Base-by-base conservation (phyloP, 2,888 invertebrate genomes). In the Himalopsyche japonica region DNA sequence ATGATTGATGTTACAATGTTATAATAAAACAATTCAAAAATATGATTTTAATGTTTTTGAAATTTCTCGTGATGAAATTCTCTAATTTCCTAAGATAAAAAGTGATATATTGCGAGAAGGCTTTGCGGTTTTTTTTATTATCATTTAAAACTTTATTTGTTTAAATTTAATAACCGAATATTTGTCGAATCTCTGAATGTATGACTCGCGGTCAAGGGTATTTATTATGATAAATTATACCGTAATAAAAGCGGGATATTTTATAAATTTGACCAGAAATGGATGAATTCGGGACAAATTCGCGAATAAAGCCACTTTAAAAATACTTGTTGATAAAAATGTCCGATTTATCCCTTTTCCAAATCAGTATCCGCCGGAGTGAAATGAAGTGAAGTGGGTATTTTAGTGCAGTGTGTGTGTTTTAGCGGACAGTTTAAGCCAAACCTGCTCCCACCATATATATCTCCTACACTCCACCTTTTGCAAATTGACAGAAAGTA, bases 281-380 rank as follows among this genome's bases (percentile, higher is more conserved):
- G 24, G 27, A 27, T 70, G 30, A 70, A 70, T 64, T 64, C 7
- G n/a, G 24, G 64, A 64, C 24, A 24, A 64, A 64, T 70, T 70
- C 70, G 27, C 15, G 27, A 70, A 70, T 70, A 27, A 20, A 27
- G 70, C 70, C 70, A 70, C 70, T 70, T 70, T 70, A 27, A 70
- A 70, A 70, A 70, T 70, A 70, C 70, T 70, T 70, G 70, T 70
- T 70, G 70, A 70, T 70, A 70, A 70, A 70, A 70, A 70, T 70
- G 70, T 70, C 70, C 27, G 70, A 70, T 70, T 70, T 70, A 70
- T 70, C 70, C 70, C 70, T 70, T 27, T 27, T 15, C 70, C 70
- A 27, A 70, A 70, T 70, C 70, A 70, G 70, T 70, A 70, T 70
- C 27, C 70, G 70, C 24, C 70, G 10, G 70, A 70, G 70, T 70